These are phyloP conservation scores for Parotia lawesii DNA, from an alignment of 2,113 vertebrate species.

Conservation along the genomic window DNA sequence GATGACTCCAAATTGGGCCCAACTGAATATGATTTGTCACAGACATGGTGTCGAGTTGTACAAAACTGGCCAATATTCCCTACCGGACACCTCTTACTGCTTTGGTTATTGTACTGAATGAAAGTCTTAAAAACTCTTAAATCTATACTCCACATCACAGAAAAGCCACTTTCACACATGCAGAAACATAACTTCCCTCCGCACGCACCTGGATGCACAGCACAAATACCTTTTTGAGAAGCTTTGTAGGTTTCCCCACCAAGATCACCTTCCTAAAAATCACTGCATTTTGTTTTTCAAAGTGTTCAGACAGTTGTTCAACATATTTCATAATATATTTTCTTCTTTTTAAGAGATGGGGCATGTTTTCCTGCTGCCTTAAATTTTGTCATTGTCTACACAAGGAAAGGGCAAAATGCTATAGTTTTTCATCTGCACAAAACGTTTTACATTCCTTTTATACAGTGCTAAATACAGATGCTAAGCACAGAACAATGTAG, in stretches of 20 bases:
- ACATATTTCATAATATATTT: background rate
- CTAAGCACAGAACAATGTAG: background rate
- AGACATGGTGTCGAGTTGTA: constrained; percentile 52
- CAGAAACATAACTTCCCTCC: background rate
- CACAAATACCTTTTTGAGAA: constrained; percentile 40
- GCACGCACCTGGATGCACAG: background rate
- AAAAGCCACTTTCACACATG: constrained; percentile 22
- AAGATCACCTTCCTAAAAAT: constrained; percentile 19
- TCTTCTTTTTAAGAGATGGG: background rate
- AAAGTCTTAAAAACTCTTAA: constrained; percentile 53
- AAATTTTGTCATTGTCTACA: constrained; percentile 21
- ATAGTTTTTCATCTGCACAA: background rate
- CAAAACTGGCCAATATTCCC: constrained; percentile 77
- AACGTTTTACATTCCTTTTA: constrained; percentile 26
- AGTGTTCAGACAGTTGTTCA: background rate
- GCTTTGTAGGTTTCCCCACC: background rate
- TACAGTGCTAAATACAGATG: constrained; percentile 1
- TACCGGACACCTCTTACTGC: constrained; percentile 69
- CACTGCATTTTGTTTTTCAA: background rate
- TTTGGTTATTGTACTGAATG: constrained; percentile 77
- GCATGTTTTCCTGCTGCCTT: background rate
- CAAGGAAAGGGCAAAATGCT: constrained; percentile 21
- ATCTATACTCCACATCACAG: constrained; percentile 32
- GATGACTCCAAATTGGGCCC: constrained; percentile 22
- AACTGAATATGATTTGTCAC: constrained; percentile 6